These are phyloP conservation scores for Conistra vaccinii DNA, from an alignment of 2,888 invertebrate species.

Conservation along the genomic window DNA sequence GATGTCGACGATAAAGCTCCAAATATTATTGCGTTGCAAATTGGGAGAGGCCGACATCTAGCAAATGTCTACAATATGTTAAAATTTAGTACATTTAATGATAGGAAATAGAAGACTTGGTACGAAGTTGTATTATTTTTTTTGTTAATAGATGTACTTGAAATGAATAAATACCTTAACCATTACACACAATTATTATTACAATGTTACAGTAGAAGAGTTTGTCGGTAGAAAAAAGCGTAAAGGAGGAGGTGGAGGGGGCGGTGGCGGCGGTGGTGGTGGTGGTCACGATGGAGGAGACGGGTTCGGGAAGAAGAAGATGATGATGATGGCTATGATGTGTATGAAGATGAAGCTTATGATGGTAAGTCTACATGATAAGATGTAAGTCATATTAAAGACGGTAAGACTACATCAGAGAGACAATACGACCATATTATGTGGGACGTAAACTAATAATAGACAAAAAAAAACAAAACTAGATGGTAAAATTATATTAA, in stretches of 20 bases:
- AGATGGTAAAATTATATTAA: not conserved
- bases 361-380: constrained; percentile 81
- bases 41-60: not conserved
- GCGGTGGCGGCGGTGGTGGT: constrained; percentile 77
- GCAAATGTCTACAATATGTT: not conserved
- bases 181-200: not conserved
- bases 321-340: constrained; percentile 92
- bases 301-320: constrained; percentile 89
- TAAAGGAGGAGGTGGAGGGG: constrained; percentile 82
- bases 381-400: no score
- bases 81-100: not conserved
- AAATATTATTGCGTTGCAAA: not conserved
- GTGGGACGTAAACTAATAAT: no score
- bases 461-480: no score
- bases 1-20: not conserved
- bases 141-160: not conserved
- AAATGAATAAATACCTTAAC: not conserved
- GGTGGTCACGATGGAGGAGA: constrained; percentile 79
- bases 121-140: no score
- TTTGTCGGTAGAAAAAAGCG: constrained; percentile 86
- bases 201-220: constrained; percentile 78
- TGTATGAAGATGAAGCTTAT: constrained; percentile 91
- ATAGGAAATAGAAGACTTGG: not conserved
- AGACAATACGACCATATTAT: no score
- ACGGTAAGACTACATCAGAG: no score